phyloP scores from a whole-genome alignment of 1,140 invertebrate species.

The Sitophilus oryzae region DNA sequence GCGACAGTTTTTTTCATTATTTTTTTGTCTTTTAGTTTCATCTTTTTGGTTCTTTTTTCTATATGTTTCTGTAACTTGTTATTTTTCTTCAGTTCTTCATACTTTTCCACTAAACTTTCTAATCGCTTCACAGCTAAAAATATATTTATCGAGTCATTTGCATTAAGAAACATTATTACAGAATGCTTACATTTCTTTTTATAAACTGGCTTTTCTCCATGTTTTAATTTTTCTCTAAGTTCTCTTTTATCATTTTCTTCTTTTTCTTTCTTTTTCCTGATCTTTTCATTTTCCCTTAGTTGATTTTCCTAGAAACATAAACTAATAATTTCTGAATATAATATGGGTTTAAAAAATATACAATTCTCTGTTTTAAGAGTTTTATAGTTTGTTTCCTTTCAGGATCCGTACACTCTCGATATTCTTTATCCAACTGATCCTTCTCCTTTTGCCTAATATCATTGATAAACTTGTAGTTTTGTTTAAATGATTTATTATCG shows the following conservation, averaged over 20 bases:
- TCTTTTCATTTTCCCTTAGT: slow-evolving; percentile 41
- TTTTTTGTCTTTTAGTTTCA: slow-evolving; percentile 50
- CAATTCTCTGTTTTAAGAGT: slow-evolving; percentile 64
- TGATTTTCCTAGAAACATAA: slow-evolving; percentile 37
- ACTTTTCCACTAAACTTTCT: slow-evolving; percentile 62
- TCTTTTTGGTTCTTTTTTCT: slow-evolving; percentile 64
- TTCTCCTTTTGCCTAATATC: slow-evolving; percentile 64
- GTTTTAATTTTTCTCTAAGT: slow-evolving; percentile 49
- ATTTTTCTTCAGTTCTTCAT: slow-evolving; percentile 62
- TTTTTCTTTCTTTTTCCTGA: slow-evolving; percentile 58
- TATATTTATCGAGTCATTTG: slow-evolving; percentile 31
- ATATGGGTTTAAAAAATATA: slow-evolving; percentile 35
- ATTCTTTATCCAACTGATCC: slow-evolving; percentile 54
- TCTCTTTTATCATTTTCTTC: slow-evolving; percentile 54
- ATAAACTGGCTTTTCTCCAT: slow-evolving; percentile 59
- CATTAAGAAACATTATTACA: slow-evolving; percentile 13
- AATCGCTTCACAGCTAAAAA: slow-evolving; percentile 63
- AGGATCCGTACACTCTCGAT: slow-evolving; percentile 54
- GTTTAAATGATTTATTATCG: slow-evolving; percentile 65
- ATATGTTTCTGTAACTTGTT: slow-evolving; percentile 72
- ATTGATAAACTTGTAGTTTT: slow-evolving; percentile 69
- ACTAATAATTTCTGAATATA: neutral
- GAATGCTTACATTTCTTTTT: slow-evolving; percentile 71
- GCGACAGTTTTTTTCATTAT: slow-evolving; percentile 35
- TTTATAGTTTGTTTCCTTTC: slow-evolving; percentile 62